phyloP scores from a whole-genome alignment of 2,888 invertebrate genomes.

The Dorcus parallelipipedus region DNA sequence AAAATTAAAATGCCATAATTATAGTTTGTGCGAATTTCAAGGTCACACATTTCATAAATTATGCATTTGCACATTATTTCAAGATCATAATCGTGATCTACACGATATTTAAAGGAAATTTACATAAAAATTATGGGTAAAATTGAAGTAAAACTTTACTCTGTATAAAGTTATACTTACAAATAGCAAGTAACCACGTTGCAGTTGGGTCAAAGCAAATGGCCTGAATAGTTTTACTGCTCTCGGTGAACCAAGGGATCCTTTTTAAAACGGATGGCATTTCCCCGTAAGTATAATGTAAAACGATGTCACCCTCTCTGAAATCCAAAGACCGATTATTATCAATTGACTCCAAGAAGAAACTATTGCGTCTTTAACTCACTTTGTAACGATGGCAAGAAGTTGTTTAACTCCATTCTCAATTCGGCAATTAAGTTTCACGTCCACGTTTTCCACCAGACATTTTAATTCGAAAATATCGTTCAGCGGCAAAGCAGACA shows the following conservation, averaged over 20 bases:
- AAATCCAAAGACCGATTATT: background rate
- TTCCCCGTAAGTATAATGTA: slow-evolving; percentile 47
- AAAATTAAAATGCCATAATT: too few relatives aligned
- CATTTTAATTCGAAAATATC: slow-evolving; percentile 46
- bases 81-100: too few relatives aligned
- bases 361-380: slow-evolving; percentile 14
- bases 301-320: slow-evolving; percentile 45
- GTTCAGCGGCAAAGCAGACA: slow-evolving; percentile 28
- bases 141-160: background rate
- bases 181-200: slow-evolving; percentile 67
- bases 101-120: too few relatives aligned
- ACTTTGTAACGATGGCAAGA: slow-evolving; percentile 43
- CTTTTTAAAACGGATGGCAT: slow-evolving; percentile 43
- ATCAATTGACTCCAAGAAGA: background rate
- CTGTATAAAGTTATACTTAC: slow-evolving; percentile 44
- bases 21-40: too few relatives aligned
- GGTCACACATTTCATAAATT: too few relatives aligned
- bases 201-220: slow-evolving; percentile 83
- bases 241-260: slow-evolving; percentile 46
- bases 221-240: slow-evolving; percentile 55
- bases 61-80: too few relatives aligned
- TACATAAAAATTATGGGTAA: too few relatives aligned
- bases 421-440: slow-evolving; percentile 43
- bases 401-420: slow-evolving; percentile 49
- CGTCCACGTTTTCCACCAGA: slow-evolving; percentile 43